Evolutionary conservation across 1,140 invertebrate genomes (phyloP).

Genomic region (Heliconius nattereri): DNA sequence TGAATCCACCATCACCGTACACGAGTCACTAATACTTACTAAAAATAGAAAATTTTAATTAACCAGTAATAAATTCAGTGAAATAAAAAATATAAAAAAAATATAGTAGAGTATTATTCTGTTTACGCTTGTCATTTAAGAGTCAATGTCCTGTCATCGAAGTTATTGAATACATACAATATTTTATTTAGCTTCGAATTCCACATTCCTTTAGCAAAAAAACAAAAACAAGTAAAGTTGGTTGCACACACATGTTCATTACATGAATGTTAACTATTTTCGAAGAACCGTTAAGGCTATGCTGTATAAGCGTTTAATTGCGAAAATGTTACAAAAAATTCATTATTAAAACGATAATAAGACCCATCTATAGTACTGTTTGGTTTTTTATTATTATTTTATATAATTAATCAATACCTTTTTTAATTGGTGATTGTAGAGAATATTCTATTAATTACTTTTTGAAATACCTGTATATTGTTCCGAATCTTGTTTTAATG

Average conservation of each 20-base stretch:
- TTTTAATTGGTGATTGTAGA: background rate
- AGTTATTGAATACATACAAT: conserved; percentile 24
- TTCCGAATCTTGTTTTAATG: background rate
- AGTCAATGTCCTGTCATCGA: conserved; percentile 4
- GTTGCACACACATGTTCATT: conserved; percentile 16
- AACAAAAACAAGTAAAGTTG: conserved; percentile 18
- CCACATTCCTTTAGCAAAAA: conserved; percentile 14
- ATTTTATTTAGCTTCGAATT: conserved; percentile 19
- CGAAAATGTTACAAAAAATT: background rate
- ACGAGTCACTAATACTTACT: background rate
- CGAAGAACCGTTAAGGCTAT: conserved; percentile 21
- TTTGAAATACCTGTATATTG: background rate
- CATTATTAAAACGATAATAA: conserved; percentile 12
- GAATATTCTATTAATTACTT: background rate
- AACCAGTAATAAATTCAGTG: background rate
- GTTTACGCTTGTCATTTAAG: background rate
- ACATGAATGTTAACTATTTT: conserved; percentile 24
- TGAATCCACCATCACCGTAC: too few species aligned
- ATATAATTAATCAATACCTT: conserved; percentile 7
- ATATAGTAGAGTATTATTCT: background rate
- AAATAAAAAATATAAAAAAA: background rate
- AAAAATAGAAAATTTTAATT: background rate
- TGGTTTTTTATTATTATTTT: conserved; percentile 2
- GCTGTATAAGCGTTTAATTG: conserved; percentile 12
- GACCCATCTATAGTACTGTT: background rate